Evolutionary conservation across 2,797 vertebrate species (phyloP).

Genomic region (Acanthornis magna): DNA sequence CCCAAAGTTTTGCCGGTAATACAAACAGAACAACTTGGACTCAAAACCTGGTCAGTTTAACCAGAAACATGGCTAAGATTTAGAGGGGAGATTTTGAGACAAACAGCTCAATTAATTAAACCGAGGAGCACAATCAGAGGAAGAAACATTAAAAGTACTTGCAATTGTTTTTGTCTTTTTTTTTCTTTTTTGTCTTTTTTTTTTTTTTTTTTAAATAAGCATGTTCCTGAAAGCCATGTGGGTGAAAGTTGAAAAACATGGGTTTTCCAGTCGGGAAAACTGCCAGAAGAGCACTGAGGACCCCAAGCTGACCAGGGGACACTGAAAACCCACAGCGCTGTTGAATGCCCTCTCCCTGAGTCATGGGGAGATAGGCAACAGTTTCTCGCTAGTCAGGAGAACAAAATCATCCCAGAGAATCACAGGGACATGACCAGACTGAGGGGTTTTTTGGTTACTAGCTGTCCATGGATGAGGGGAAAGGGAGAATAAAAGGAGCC

Average conservation of each 20-base stretch:
- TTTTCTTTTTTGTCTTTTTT: neutral
- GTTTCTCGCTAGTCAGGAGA: neutral
- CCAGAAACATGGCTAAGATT: neutral
- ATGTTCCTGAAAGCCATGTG: neutral
- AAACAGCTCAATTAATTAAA: conserved; percentile 9
- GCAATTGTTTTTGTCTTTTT: neutral
- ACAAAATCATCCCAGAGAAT: neutral
- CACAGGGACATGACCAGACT: neutral
- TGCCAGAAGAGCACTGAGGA: neutral
- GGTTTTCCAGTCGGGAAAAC: neutral
- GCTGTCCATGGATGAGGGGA: neutral
- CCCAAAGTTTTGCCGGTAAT: neutral
- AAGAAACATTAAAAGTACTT: neutral
- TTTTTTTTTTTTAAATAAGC: neutral
- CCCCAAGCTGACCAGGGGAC: neutral
- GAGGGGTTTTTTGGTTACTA: neutral
- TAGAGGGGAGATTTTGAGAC: conserved; percentile 6
- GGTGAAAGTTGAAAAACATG: neutral
- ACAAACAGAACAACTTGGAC: conserved; percentile 25
- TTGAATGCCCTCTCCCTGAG: neutral
- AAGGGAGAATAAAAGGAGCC: neutral
- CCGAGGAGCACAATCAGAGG: neutral
- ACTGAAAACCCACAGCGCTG: neutral
- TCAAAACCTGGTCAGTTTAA: neutral
- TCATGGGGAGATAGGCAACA: fast-evolving